Percentiles rank a stretch among this genome's conserved stretches.
These are phyloP conservation scores for Dunckerocampus dactyliophorus DNA, from an alignment of 2,113 vertebrate species.

Conservation along the genomic window DNA sequence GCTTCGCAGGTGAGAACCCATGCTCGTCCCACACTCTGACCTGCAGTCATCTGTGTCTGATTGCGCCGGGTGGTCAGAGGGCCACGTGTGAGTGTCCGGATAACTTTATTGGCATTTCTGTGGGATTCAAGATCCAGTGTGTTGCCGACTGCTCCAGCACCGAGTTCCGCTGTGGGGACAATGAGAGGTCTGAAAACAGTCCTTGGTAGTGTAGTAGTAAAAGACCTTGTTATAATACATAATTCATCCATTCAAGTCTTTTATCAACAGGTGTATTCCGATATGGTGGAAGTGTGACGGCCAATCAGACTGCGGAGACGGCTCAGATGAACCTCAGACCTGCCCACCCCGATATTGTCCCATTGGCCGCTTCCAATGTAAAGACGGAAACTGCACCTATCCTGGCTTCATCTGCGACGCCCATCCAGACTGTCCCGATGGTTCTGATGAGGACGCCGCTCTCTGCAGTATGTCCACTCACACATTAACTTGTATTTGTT, in stretches of 20 bases:
- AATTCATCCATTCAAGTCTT: not conserved
- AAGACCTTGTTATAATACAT: not conserved
- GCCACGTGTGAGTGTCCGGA: constrained; percentile 67
- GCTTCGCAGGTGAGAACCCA: constrained; percentile 61
- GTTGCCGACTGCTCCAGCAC: constrained; percentile 73
- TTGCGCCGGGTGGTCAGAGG: constrained; percentile 55
- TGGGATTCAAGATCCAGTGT: constrained; percentile 67
- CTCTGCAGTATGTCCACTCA: constrained; percentile 64
- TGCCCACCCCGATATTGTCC: constrained; percentile 61
- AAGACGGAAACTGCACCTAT: constrained; percentile 66
- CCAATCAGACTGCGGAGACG: constrained; percentile 64
- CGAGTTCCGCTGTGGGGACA: constrained; percentile 72
- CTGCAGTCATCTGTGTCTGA: constrained; percentile 71
- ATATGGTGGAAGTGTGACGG: constrained; percentile 74
- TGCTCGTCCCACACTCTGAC: constrained; percentile 56
- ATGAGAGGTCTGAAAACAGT: constrained; percentile 56
- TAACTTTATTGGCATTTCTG: constrained; percentile 56
- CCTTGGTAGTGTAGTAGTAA: not conserved
- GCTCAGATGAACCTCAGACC: constrained; percentile 68
- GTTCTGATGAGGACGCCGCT: constrained; percentile 70
- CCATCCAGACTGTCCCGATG: constrained; percentile 59
- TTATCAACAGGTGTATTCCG: constrained; percentile 55
- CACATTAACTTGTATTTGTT: not conserved
- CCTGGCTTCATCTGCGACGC: constrained; percentile 62
- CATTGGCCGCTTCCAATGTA: constrained; percentile 68